These are phyloP conservation scores for Grammomys dolichurus DNA, from an alignment of 2,113 vertebrate species.

Conservation along the genomic window DNA sequence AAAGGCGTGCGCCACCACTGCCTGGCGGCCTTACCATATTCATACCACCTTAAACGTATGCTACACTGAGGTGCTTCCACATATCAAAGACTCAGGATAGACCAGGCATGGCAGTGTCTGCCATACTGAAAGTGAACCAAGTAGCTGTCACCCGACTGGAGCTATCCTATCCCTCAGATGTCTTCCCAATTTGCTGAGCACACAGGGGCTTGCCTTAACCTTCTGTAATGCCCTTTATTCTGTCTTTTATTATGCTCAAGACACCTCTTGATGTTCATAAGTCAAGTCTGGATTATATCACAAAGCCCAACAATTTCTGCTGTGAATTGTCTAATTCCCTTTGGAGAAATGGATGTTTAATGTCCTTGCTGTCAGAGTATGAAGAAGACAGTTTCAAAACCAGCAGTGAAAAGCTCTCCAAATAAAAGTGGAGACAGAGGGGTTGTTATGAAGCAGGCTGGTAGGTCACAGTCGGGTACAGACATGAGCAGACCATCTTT, in stretches of 20 bases:
- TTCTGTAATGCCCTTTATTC: not conserved
- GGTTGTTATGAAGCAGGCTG: not conserved
- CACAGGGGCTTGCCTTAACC: rapidly evolving
- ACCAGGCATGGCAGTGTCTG: rapidly evolving
- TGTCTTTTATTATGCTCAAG: not conserved
- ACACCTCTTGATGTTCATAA: not conserved
- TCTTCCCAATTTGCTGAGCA: not conserved
- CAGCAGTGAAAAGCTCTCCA: not conserved
- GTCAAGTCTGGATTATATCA: conserved; percentile 1
- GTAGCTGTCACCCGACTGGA: not conserved
- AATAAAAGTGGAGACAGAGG: not conserved
- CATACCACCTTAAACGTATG: not conserved
- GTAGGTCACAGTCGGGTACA: not conserved
- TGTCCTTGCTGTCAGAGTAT: not conserved
- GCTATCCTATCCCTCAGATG: not conserved
- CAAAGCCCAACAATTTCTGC: not conserved
- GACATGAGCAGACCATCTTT: not conserved
- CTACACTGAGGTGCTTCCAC: not conserved
- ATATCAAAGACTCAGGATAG: not conserved
- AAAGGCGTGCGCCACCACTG: no score
- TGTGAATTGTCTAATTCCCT: conserved; percentile 15
- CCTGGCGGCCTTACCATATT: not conserved
- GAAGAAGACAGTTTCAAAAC: conserved; percentile 28
- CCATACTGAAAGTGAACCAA: not conserved
- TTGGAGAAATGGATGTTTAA: not conserved